phyloP scores from a whole-genome alignment of 2,888 invertebrate genomes.

The Galerucella nymphaeae region DNA sequence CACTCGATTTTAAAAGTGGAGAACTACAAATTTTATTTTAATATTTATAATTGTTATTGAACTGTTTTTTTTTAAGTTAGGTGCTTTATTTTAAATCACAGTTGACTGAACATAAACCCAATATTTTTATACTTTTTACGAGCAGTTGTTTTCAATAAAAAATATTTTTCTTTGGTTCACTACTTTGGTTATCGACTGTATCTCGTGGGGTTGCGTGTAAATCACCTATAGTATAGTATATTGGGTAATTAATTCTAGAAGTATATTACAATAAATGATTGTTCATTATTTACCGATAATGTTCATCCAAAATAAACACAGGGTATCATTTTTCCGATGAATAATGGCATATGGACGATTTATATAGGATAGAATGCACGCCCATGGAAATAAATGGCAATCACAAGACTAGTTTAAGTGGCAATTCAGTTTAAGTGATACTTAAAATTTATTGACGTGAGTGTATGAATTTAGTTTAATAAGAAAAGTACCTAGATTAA shows the following conservation, averaged over 20 bases:
- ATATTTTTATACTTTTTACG: too few species aligned
- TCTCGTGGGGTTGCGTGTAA: constrained; percentile 41
- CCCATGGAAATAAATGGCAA: not conserved
- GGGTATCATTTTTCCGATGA: constrained; percentile 42
- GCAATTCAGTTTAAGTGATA: constrained; percentile 9
- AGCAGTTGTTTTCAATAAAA: too few species aligned
- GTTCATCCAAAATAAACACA: constrained; percentile 41
- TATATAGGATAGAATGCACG: constrained; percentile 15
- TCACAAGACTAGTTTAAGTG: not conserved
- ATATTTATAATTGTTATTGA: too few species aligned
- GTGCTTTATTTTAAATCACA: too few species aligned
- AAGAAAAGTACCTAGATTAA: not conserved
- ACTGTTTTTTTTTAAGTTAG: too few species aligned
- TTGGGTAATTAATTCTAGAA: constrained; percentile 48
- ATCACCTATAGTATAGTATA: constrained; percentile 36
- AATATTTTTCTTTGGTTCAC: constrained; percentile 11
- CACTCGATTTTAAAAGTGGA: constrained; percentile 22
- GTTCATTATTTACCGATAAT: constrained; percentile 40
- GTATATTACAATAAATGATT: constrained; percentile 46
- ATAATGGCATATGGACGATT: constrained; percentile 32
- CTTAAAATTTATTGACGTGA: not conserved
- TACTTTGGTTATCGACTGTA: constrained; percentile 22
- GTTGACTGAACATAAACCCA: too few species aligned
- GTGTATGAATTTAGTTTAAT: not conserved
- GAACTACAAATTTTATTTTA: not conserved